Evolutionary conservation across 37 sponge, comb jelly and placozoan species (phyloP), one percentile per base, ranked within the genome.

Genomic region (Spongia lamella): DNA sequence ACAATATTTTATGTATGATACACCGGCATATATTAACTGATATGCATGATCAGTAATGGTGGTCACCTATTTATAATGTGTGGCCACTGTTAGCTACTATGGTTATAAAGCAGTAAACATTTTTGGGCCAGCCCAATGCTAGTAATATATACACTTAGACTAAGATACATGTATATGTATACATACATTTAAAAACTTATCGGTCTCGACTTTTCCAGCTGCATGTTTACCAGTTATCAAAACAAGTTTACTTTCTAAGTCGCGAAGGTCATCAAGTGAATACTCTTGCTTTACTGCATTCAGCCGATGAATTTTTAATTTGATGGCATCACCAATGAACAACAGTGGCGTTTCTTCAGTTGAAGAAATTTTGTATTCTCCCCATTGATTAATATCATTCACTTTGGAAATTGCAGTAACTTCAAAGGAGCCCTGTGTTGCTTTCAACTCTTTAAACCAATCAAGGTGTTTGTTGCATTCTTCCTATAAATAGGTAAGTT

Each of bases 231-330:
- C 73, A 56, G 35, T 72, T 24, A 72, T 72, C 24, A 72, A 29
- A 33, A 57, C 73, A 21, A 72, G 38, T 5, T 72, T 72, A 6
- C 73, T 72, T 37, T 72, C 57, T 4, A 72, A 30, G 38, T 72
- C 73, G 5, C 56, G 26, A 3, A 72, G 38, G 0, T 72, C 73
- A 57, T 72, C 73, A 17, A 72, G 54, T 22, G 14, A 33, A 30
- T 57, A 72, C 6, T 72, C 20, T 9, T 4, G 3, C 36, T 72
- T 54, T 32, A 57, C 38, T 56, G 58, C 33, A 32, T 20, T 29
- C 7, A 14, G 0, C 56, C 33, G 54, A 33, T n/a, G 17, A 43
- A 43, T 43, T 24, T 27, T 53, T 34, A 72, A 56, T 30, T 27
- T 4, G 15, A 72, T 36, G n/a, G 56, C 57, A 16, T 56, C 58